Evolutionary conservation across 2,888 invertebrate genomes (phyloP), one percentile per base, ranked within the genome.

Genomic region (Kuschelorhynchus macadamiae): DNA sequence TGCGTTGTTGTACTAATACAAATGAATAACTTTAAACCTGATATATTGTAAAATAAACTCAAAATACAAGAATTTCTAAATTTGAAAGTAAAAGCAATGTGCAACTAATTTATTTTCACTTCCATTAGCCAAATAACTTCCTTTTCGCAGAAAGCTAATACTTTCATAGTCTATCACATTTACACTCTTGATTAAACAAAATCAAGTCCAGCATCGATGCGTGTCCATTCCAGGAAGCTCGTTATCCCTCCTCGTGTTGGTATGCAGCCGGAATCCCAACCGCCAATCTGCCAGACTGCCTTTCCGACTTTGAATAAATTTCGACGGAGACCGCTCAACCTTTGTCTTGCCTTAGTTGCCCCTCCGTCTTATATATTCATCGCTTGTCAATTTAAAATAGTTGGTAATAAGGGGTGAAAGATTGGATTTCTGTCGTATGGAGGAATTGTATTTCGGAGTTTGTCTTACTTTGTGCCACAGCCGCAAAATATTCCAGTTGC

Each of bases 301-400:
- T 56, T 67, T 30, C n/a, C 56, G 47, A 65, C 60, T 69, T 63
- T 67, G 66, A 69, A 64, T 69, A 65, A 55, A 69, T 69, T 68
- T 59, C 9, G 62, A n/a, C 33, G 36, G 11, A 20, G 62, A 46
- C 53, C 53, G 62, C 53, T 53, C 62, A 62, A 68, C 63, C 63
- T 68, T 63, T 68, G 68, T 64, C 63, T 63, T 68, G 21, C 46
- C 32, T n/a, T 4, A 25, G 42, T 56, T 50, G 33, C 39, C 55
- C 64, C 55, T 61, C 33, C 61, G 63, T 56, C 63, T 63, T 63
- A 65, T 65, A 55, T 65, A 64, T 64, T 64, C 69, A 65, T 60
- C 69, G 65, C 42, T 44, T 50, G 69, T 65, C 65, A 65, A 46
- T 66, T 62, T 57, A 62, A 67, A 56, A 32, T 57, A 56, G 57